phyloP scores from a whole-genome alignment of 2,797 vertebrate species.

The Premnoplex brunnescens region DNA sequence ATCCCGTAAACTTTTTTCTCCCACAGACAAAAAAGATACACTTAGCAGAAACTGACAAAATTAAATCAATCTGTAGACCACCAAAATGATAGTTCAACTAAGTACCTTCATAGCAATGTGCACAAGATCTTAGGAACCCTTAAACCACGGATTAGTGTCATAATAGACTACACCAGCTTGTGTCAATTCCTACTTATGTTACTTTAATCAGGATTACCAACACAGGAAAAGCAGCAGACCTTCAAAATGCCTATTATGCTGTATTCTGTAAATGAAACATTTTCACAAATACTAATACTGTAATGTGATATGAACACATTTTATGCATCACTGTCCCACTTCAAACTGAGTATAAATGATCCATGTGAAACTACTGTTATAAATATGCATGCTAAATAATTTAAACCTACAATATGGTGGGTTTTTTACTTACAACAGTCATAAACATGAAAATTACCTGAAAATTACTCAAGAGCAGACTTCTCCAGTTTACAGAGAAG shows the following conservation, averaged over 20 bases:
- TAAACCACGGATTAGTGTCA: neutral
- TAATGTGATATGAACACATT: neutral
- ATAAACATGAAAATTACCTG: neutral
- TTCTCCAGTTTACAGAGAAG: neutral
- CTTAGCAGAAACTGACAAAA: neutral
- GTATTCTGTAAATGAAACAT: neutral
- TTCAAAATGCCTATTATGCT: neutral
- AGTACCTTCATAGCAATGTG: neutral
- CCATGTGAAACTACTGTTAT: neutral
- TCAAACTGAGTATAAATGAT: neutral
- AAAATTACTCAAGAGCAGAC: neutral
- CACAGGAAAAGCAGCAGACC: neutral
- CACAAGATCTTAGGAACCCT: neutral
- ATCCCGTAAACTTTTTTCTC: neutral
- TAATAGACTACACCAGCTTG: neutral
- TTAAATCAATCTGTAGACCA: neutral
- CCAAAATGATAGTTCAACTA: neutral
- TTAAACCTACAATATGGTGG: neutral
- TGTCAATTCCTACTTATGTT: neutral
- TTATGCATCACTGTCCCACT: neutral
- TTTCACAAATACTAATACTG: neutral
- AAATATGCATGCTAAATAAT: neutral
- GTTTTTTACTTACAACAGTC: neutral
- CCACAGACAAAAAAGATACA: neutral
- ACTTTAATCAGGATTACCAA: slow-evolving; percentile 17